These are phyloP conservation scores for Emydocephalus ijimae DNA, from an alignment of 2,113 vertebrate genomes.

Conservation along the genomic window DNA sequence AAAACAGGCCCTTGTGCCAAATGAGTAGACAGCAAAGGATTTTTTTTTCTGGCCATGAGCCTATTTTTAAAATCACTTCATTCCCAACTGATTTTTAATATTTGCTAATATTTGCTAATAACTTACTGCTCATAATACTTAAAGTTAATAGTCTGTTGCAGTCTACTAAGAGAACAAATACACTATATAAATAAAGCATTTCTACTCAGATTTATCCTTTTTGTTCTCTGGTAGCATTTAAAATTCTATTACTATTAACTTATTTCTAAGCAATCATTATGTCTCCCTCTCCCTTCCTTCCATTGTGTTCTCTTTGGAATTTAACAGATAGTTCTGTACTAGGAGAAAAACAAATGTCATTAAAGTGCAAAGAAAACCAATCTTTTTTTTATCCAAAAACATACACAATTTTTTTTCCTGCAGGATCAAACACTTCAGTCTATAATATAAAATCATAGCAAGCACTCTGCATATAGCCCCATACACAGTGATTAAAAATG, in stretches of 20 bases:
- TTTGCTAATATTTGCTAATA: background rate
- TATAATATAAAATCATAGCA: background rate
- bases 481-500: background rate
- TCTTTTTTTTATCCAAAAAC: background rate
- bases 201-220: background rate
- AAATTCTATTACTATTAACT: background rate
- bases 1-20: slow-evolving; percentile 17
- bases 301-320: slow-evolving; percentile 15
- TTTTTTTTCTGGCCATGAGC: background rate
- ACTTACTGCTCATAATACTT: background rate
- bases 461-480: background rate
- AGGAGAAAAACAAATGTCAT: slow-evolving; percentile 27
- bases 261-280: background rate
- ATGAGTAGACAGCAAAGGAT: background rate
- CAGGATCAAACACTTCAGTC: background rate
- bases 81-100: background rate
- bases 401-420: background rate
- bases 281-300: background rate
- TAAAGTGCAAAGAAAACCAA: background rate
- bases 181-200: background rate
- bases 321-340: slow-evolving; percentile 27
- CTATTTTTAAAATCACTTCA: background rate
- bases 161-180: background rate
- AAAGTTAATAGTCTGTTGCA: background rate
- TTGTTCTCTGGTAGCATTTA: slow-evolving; percentile 12